Percentiles rank a stretch among this genome's conserved stretches.
Evolutionary conservation across 2,113 vertebrate genomes (phyloP).

Genomic region (Baryphthengus martii): DNA sequence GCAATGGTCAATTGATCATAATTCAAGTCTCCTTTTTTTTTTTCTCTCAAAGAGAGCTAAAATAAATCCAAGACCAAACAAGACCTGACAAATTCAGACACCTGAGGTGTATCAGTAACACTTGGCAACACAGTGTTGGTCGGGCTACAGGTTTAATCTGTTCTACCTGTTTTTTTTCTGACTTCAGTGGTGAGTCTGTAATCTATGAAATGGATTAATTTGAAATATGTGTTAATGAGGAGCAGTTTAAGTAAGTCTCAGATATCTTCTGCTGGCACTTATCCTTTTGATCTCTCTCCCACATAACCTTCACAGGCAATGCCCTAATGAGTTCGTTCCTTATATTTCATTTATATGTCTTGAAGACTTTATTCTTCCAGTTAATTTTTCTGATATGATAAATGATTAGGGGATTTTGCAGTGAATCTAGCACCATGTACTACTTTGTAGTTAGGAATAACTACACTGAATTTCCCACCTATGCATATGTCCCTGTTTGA

Average conservation of each 20-base stretch:
- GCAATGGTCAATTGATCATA: not conserved
- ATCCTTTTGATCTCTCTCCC: not conserved
- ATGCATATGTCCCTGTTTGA: accelerated
- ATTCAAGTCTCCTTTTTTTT: not conserved
- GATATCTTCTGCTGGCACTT: not conserved
- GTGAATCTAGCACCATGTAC: not conserved
- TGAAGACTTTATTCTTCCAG: not conserved
- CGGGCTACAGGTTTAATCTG: not conserved
- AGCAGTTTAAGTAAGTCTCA: not conserved
- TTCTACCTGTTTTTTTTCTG: not conserved
- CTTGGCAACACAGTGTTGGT: not conserved
- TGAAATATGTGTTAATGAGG: not conserved
- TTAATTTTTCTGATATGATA: not conserved
- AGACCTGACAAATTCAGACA: not conserved
- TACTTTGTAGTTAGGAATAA: not conserved
- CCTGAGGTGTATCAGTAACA: not conserved
- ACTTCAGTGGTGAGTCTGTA: not conserved
- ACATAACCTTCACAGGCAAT: not conserved
- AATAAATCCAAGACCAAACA: not conserved
- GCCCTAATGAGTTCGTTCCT: not conserved
- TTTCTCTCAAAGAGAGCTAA: not conserved
- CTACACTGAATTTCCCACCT: not conserved
- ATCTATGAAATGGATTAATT: not conserved
- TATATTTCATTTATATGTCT: not conserved
- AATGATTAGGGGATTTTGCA: not conserved